Base-by-base conservation (phyloP, 2,888 invertebrate genomes). In the Erebia palarica region DNA sequence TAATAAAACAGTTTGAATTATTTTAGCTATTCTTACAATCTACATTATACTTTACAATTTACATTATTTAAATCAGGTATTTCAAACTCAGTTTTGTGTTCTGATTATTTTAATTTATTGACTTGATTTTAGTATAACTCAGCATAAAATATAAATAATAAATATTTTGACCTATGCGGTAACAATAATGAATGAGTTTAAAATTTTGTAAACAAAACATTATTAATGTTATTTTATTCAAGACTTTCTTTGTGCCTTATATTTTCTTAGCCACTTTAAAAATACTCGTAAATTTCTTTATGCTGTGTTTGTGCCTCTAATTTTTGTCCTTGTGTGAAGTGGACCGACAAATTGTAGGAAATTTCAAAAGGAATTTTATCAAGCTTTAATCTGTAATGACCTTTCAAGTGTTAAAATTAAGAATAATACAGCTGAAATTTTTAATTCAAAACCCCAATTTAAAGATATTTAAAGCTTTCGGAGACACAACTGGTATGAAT, bases 211-310 rank as follows among this genome's bases (percentile, higher is more conserved):
- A 68, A 63, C 18, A 49, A 18, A 63, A 44, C 36, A 64, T 51
- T 11, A 61, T 49, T 18, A 49, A 44, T 47, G 10, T 63, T 71
- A 63, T 16, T 67, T 67, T 63, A 61, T 71, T 60, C 44, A 70
- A 75, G 78, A 78, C 78, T 79, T 86, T 86, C 72, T 83, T 82
- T 86, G 87, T 87, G 86, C 87, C 87, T 86, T 87, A 86, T 83
- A 69, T 72, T 86, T 86, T 83, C 78, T 85, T 84, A 84, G 81
- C 82, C 51, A 60, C 64, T 44, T 71, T 18, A 65, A 69, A 55
- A 60, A 60, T 58, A 71, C 59, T 72, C 10, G 44, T 67, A 27
- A n/a, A 73, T 63, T 57, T 67, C 16, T 16, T 51, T 59, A 58
- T 60, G 13, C 65, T 74, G 71, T 75, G 71, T 70, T 70, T 73